These are phyloP conservation scores for Doryteuthis pealeii DNA, from an alignment of 1,140 invertebrate genomes.

Conservation along the genomic window DNA sequence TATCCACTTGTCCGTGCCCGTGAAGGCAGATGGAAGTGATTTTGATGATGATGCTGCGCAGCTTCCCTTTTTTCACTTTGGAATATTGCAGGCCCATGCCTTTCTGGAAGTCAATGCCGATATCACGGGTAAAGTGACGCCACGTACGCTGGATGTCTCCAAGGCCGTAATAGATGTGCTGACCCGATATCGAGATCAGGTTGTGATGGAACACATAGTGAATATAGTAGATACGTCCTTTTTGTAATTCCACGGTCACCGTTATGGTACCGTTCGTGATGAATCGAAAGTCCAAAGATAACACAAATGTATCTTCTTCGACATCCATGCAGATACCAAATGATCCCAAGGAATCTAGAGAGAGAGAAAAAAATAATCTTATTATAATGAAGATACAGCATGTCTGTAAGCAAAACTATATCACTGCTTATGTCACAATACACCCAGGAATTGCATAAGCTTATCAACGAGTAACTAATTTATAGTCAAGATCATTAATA, in stretches of 20 bases:
- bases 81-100: conserved; percentile 66
- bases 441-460: no score
- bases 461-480: no score
- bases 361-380: conserved; percentile 32
- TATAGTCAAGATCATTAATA: no score
- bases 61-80: conserved; percentile 38
- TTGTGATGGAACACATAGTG: conserved; percentile 80
- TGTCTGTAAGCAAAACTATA: no score
- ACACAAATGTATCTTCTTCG: conserved; percentile 68
- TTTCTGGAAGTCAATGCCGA: conserved; percentile 91
- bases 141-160: conserved; percentile 71
- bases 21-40: conserved; percentile 64
- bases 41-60: conserved; percentile 41
- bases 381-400: no score
- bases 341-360: conserved; percentile 64
- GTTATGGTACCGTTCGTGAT: conserved; percentile 79
- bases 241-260: conserved; percentile 74
- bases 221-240: conserved; percentile 72
- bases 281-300: conserved; percentile 72
- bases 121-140: conserved; percentile 81
- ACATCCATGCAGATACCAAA: conserved; percentile 72
- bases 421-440: no score
- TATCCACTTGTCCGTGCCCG: conserved; percentile 69
- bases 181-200: conserved; percentile 72
- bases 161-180: conserved; percentile 83